Conservation (phyloP, 2,888 invertebrate species). For the Ischnus inquisitorius region DNA sequence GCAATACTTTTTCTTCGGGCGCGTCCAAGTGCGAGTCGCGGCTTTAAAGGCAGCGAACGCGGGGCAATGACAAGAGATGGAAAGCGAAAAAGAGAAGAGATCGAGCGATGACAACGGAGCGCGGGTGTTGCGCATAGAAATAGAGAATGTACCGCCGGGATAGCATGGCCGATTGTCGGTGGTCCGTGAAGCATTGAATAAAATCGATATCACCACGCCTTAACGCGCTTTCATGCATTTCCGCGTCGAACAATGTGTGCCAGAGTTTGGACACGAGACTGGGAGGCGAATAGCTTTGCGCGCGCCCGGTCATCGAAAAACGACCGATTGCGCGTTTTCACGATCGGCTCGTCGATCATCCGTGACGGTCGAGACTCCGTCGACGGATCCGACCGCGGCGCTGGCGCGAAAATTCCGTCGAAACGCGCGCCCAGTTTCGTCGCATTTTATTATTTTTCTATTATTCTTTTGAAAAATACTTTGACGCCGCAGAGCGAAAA, state of each 20-base stretch:
- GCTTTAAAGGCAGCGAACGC: background rate
- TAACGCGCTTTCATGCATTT: constrained; percentile 68
- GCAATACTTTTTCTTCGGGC: constrained; percentile 6
- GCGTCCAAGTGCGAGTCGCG: constrained; percentile 38
- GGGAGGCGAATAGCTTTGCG: constrained; percentile 30
- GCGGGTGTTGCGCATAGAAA: constrained; percentile 40
- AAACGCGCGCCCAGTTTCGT: background rate
- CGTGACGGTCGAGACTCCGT: constrained; percentile 46
- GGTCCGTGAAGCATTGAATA: constrained; percentile 70
- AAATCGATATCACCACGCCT: constrained; percentile 69
- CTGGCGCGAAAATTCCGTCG: constrained; percentile 35
- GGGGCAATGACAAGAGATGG: constrained; percentile 41
- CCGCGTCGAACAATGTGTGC: constrained; percentile 64
- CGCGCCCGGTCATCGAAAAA: constrained; percentile 62
- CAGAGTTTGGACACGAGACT: constrained; percentile 12
- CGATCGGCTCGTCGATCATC: constrained; percentile 66
- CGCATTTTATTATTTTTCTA: background rate
- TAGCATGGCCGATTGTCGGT: constrained; percentile 60
- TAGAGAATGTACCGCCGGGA: constrained; percentile 44
- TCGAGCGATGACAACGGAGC: constrained; percentile 14
- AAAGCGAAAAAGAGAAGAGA: constrained; percentile 23
- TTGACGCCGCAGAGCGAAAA: background rate
- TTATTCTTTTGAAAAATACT: background rate
- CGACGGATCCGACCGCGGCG: background rate
- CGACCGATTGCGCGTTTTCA: constrained; percentile 67